Base-by-base conservation (phyloP, 2,888 invertebrate genomes). In the Cerastis leucographa region DNA sequence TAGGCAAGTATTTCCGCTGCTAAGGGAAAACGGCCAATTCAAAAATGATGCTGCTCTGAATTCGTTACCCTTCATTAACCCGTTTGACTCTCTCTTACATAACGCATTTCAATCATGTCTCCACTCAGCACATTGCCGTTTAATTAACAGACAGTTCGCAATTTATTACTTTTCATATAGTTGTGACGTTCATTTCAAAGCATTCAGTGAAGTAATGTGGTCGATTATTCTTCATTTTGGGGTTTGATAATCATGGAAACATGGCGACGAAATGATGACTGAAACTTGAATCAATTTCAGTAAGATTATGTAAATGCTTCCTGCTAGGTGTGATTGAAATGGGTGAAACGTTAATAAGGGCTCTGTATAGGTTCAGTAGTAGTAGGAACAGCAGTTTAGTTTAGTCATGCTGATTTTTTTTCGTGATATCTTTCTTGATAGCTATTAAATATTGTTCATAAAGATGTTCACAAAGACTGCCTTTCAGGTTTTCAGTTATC, bases 21-120 rank as follows among this genome's bases (percentile, higher is more conserved):
- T 25, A 17, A 59, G 8, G 14, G 17, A 14, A 25, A 25, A 25
- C 56, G 17, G 8, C 56, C 7, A 3, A 17, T 1, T 59, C 14
- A 59, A 56, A 56, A 56, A 14, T 6, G 25, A 56, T 7, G 14
- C 25, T 14, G 17, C 56, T 14, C 14, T 25, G 25, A 56, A 56
- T 56, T 25, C 25, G 25, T 25, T 14, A 19, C 59, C 17, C 29
- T 59, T 19, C 17, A 29, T 59, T 0, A 19, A 22, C 29, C n/a
- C 3, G 51, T 54, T 54, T 78, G 56, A 29, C 49, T 19, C 65
- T 4, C 56, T 83, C 42, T 35, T 7, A 42, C 66, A 90, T 88
- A 87, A 82, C 84, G 76, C 82, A 87, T 59, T 66, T 83, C 66
- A 88, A 85, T 90, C 88, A 85, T 85, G 87, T 88, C 88, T 83